Percentiles rank a stretch among this genome's conserved stretches.
phyloP scores from a whole-genome alignment of 1,140 invertebrate genomes.

The Drosophila tsacasi region DNA sequence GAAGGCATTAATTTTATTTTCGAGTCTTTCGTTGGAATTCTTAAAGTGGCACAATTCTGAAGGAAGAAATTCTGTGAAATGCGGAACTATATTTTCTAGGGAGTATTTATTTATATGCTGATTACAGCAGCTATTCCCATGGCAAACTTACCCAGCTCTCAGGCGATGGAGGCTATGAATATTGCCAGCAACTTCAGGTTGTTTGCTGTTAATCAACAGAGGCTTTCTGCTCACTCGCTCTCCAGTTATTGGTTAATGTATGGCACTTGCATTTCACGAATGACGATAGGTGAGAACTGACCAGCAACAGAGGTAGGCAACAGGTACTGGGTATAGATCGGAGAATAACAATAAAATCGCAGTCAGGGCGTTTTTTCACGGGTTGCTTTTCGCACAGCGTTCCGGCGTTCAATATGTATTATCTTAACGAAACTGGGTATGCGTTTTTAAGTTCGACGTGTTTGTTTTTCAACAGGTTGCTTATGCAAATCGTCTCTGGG shows the following conservation, averaged over 20 bases:
- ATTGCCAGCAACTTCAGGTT: constrained; percentile 17
- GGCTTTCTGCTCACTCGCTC: constrained; percentile 21
- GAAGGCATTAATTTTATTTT: constrained; percentile 16
- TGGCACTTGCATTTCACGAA: constrained; percentile 20
- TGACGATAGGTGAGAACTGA: constrained; percentile 10
- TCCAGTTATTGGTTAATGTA: constrained; percentile 19
- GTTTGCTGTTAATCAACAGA: constrained; percentile 26
- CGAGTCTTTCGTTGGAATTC: constrained; percentile 5
- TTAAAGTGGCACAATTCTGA: background rate
- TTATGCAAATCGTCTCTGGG: constrained; percentile 27
- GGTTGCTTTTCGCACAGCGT: constrained; percentile 7
- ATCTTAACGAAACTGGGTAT: constrained; percentile 35
- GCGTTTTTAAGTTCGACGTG: constrained; percentile 33
- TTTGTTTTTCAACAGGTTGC: constrained; percentile 22
- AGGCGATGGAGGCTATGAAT: constrained; percentile 4
- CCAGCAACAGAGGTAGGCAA: background rate
- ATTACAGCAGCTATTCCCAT: background rate
- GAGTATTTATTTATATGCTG: background rate
- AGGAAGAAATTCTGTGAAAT: background rate
- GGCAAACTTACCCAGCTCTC: constrained; percentile 27
- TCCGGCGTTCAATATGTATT: constrained; percentile 7
- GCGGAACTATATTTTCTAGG: background rate
- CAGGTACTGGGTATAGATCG: constrained; percentile 5
- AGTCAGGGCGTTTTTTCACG: background rate
- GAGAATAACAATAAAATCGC: constrained; percentile 24